Conservation (phyloP, 2,888 invertebrate genomes). For the Choreutis nemorana region DNA sequence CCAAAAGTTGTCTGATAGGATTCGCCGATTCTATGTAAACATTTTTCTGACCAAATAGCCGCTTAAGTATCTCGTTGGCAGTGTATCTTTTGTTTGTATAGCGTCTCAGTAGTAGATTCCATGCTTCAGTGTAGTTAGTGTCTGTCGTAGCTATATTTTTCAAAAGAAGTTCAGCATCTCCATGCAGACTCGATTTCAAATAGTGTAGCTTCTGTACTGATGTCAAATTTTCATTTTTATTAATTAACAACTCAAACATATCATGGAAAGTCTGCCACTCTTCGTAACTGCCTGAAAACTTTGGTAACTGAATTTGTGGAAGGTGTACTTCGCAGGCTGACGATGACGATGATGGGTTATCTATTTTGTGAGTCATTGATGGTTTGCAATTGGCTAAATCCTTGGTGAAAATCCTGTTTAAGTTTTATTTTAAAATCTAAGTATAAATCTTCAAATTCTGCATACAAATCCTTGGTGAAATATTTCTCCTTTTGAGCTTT, state of each 20-base stretch:
- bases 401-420: not conserved
- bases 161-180: conserved; percentile 6
- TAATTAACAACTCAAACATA: conserved; percentile 10
- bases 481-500: not conserved
- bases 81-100: conserved; percentile 12
- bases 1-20: conserved; percentile 2
- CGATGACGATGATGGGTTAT: not conserved
- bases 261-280: conserved; percentile 12
- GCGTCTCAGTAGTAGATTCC: conserved; percentile 8
- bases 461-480: not conserved
- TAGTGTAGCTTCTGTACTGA: conserved; percentile 6
- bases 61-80: conserved; percentile 9
- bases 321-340: conserved; percentile 6
- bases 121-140: conserved; percentile 12
- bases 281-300: conserved; percentile 9
- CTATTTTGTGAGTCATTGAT: not conserved
- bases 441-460: not conserved
- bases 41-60: conserved; percentile 9
- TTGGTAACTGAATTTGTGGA: conserved; percentile 9
- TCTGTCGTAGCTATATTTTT: conserved; percentile 7
- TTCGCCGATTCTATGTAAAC: conserved; percentile 3
- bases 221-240: conserved; percentile 7
- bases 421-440: not conserved
- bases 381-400: not conserved
- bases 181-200: conserved; percentile 5